phyloP scores from a whole-genome alignment of 2,113 vertebrate species.

The Rhinogobius similis region DNA sequence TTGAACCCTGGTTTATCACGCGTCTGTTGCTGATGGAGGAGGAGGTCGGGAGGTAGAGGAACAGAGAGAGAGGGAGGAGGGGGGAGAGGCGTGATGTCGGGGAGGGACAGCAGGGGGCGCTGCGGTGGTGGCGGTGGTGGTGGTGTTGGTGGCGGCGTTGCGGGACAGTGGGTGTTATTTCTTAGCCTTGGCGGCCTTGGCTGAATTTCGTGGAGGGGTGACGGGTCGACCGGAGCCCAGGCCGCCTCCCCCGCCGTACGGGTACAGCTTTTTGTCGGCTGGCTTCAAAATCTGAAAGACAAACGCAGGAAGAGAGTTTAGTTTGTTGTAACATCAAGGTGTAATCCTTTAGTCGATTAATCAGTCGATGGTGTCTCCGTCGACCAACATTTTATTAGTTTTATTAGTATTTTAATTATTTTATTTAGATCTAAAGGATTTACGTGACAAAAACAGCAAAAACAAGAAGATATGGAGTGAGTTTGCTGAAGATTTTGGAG shows the following conservation, averaged over 20 bases:
- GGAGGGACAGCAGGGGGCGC: background rate
- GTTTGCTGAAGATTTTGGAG: too few relatives aligned
- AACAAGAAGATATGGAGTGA: too few relatives aligned
- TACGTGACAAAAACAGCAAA: too few relatives aligned
- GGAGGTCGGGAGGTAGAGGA: slow-evolving; percentile 72
- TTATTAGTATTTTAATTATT: too few relatives aligned
- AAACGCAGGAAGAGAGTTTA: background rate
- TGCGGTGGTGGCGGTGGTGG: slow-evolving; percentile 19
- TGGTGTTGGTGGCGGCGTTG: too few relatives aligned
- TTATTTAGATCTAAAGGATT: too few relatives aligned
- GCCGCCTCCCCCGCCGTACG: slow-evolving; percentile 86
- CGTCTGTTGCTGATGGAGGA: slow-evolving; percentile 67
- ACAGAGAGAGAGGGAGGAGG: background rate
- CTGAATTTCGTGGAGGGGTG: slow-evolving; percentile 92
- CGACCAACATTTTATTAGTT: too few relatives aligned
- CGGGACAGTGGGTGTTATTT: slow-evolving; percentile 81
- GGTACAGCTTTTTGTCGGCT: slow-evolving; percentile 95
- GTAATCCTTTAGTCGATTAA: too few relatives aligned
- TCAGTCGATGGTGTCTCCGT: too few relatives aligned
- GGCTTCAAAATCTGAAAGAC: slow-evolving; percentile 89
- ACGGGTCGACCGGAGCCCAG: slow-evolving; percentile 88
- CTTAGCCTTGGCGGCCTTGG: slow-evolving; percentile 88
- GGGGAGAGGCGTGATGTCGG: background rate
- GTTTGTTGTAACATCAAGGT: too few relatives aligned
- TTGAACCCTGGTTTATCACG: slow-evolving; percentile 74